phyloP scores from a whole-genome alignment of 2,888 invertebrate species.

The Stenurella melanura region DNA sequence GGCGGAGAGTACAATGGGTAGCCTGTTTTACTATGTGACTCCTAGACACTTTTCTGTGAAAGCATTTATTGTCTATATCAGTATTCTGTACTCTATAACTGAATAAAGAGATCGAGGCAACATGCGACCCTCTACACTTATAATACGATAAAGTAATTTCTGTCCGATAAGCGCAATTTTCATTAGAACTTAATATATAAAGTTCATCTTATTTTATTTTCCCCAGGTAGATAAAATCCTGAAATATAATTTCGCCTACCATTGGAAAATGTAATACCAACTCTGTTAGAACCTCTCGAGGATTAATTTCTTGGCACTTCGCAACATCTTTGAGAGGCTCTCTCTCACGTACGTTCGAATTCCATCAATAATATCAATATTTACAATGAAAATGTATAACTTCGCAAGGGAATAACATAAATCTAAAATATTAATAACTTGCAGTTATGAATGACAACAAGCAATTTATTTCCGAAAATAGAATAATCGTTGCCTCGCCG shows the following conservation, averaged over 20 bases:
- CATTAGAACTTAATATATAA: slow-evolving; percentile 28
- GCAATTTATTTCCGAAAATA: slow-evolving; percentile 24
- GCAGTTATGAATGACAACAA: slow-evolving; percentile 27
- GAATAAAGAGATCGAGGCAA: neutral
- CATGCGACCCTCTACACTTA: neutral
- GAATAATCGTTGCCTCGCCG: neutral
- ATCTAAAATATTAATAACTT: slow-evolving; percentile 23
- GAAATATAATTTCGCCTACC: slow-evolving; percentile 37
- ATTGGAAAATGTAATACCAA: slow-evolving; percentile 36
- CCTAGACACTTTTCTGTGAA: no score
- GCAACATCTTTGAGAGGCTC: slow-evolving; percentile 29
- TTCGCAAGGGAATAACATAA: slow-evolving; percentile 23
- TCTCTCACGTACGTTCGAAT: slow-evolving; percentile 36
- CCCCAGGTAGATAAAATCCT: slow-evolving; percentile 36
- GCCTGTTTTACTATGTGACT: no score
- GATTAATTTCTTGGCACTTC: slow-evolving; percentile 40
- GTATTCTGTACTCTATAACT: no score
- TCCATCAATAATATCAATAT: slow-evolving; percentile 45
- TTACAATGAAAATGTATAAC: slow-evolving; percentile 33
- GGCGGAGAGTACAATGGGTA: no score
- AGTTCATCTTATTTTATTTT: slow-evolving; percentile 24
- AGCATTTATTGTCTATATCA: no score
- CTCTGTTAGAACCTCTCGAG: slow-evolving; percentile 33
- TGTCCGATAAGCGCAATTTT: slow-evolving; percentile 20
- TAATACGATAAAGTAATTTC: slow-evolving; percentile 14